phyloP scores from a whole-genome alignment of 2,797 vertebrate genomes.

The Hydrocynus forskahlii region DNA sequence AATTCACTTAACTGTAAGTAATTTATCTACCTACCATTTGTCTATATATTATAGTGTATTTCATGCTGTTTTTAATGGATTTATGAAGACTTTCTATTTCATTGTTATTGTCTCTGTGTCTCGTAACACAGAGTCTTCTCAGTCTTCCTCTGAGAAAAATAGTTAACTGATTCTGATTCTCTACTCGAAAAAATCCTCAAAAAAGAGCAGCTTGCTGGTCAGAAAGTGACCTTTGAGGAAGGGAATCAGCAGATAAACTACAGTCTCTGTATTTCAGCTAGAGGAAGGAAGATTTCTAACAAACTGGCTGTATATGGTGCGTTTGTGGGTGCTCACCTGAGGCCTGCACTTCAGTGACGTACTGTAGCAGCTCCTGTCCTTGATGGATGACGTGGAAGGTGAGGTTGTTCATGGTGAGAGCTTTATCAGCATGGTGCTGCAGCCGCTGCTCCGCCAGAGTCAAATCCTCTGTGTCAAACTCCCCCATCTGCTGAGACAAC shows the following conservation, averaged over 20 bases:
- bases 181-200: too few relatives aligned
- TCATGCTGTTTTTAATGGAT: too few relatives aligned
- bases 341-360: constrained; percentile 96
- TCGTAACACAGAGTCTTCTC: too few relatives aligned
- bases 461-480: constrained; percentile 96
- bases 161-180: too few relatives aligned
- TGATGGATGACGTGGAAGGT: constrained; percentile 98
- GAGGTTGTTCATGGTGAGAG: constrained; percentile 97
- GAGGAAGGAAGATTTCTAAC: neutral
- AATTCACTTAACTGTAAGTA: too few relatives aligned
- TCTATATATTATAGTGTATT: too few relatives aligned
- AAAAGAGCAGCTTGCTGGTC: neutral
- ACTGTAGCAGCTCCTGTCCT: constrained; percentile 95
- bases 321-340: constrained; percentile 81
- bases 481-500: constrained; percentile 93
- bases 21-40: too few relatives aligned
- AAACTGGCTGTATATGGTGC: neutral
- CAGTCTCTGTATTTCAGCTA: too few relatives aligned
- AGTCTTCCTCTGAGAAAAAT: too few relatives aligned
- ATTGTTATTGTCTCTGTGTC: too few relatives aligned
- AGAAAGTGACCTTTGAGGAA: neutral
- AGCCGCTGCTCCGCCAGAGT: constrained; percentile 94
- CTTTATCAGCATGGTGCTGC: constrained; percentile 97
- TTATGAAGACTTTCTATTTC: too few relatives aligned
- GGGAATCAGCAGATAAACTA: neutral